These are phyloP conservation scores for Drosophila paramelanica DNA, from an alignment of 2,888 invertebrate genomes.

Conservation along the genomic window DNA sequence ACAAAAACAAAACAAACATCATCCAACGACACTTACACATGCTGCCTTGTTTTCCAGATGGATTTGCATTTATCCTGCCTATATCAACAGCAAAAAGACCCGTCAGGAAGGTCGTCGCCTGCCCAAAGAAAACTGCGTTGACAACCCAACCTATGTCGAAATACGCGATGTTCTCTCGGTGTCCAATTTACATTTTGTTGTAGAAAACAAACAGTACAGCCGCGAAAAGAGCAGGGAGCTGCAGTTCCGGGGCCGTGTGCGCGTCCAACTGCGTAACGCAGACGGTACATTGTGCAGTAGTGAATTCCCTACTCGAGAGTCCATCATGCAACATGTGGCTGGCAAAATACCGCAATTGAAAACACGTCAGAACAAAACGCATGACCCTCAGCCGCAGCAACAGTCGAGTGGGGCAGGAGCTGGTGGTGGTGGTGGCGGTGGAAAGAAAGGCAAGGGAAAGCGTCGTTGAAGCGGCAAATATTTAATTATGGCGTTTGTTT, in stretches of 20 bases:
- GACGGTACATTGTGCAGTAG: slow-evolving; percentile 91
- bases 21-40: slow-evolving; percentile 18
- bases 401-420: slow-evolving; percentile 46
- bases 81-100: slow-evolving; percentile 97
- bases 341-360: slow-evolving; percentile 96
- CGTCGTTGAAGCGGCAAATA: slow-evolving; percentile 55
- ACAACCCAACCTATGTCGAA: slow-evolving; percentile 97
- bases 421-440: slow-evolving; percentile 66
- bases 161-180: slow-evolving; percentile 96
- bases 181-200: slow-evolving; percentile 92
- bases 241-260: slow-evolving; percentile 93
- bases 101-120: slow-evolving; percentile 95
- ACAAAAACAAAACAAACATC: slow-evolving; percentile 9
- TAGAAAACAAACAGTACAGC: slow-evolving; percentile 96
- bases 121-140: slow-evolving; percentile 93
- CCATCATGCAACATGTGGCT: slow-evolving; percentile 91
- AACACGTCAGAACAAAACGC: slow-evolving; percentile 87
- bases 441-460: slow-evolving; percentile 85
- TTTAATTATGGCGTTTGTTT: slow-evolving; percentile 38
- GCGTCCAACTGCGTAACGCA: slow-evolving; percentile 96
- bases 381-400: slow-evolving; percentile 62
- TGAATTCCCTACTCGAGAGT: slow-evolving; percentile 90
- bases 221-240: slow-evolving; percentile 96
- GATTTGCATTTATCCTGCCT: slow-evolving; percentile 98
- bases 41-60: slow-evolving; percentile 87